Percentiles rank a stretch among this genome's conserved stretches.
phyloP scores from a whole-genome alignment of 1,140 invertebrate species.

The Glossosoma conforme region DNA sequence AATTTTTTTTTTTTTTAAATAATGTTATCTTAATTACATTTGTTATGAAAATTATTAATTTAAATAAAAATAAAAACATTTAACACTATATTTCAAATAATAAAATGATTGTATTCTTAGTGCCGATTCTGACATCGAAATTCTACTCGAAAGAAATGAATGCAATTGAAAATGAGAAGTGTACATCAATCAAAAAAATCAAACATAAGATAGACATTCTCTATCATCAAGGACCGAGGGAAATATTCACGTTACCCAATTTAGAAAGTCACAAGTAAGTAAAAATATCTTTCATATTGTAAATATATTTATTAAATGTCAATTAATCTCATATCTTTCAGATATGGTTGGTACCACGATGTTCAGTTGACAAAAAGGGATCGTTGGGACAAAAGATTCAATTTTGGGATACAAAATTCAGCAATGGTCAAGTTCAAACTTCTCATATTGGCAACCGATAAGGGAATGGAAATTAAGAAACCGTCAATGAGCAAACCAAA shows the following conservation, averaged over 20 bases:
- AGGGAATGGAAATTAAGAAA: no score
- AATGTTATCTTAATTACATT: neutral
- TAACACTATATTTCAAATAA: neutral
- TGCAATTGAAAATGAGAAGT: constrained; percentile 13
- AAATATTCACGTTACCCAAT: constrained; percentile 33
- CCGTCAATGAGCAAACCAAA: no score
- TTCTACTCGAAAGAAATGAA: constrained; percentile 30
- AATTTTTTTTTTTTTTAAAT: constrained; percentile 5
- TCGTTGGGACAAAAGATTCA: constrained; percentile 32
- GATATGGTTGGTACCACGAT: constrained; percentile 42
- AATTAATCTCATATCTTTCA: constrained; percentile 23
- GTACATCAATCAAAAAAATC: constrained; percentile 22
- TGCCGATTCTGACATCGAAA: constrained; percentile 30
- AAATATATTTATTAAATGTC: constrained; percentile 13
- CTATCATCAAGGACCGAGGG: constrained; percentile 29
- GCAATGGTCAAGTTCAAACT: constrained; percentile 38
- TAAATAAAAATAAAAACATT: constrained; percentile 6
- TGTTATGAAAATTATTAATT: neutral
- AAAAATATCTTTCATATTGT: constrained; percentile 6
- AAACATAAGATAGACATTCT: constrained; percentile 31
- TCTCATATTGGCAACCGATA: constrained; percentile 19
- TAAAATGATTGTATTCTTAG: constrained; percentile 21
- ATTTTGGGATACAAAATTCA: constrained; percentile 36
- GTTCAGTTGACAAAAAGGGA: constrained; percentile 31
- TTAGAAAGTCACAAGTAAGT: constrained; percentile 41